Evolutionary conservation across 1,140 invertebrate species (phyloP), one percentile per base, ranked within the genome.

Genomic region (Achatina immaculata): DNA sequence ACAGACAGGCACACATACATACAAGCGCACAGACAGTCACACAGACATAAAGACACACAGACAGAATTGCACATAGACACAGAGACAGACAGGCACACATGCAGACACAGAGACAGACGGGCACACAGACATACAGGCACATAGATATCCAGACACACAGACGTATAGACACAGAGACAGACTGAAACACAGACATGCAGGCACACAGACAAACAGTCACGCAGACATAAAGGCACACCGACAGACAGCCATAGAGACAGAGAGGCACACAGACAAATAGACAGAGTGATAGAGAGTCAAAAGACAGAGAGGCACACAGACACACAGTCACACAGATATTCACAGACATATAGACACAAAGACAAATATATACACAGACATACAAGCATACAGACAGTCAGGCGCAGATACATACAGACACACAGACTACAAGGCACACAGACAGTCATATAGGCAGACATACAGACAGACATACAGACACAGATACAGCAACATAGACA

Each of bases 241-340:
- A 71, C 21, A 71, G 42, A 71, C 28, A 34, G 28, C 1, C 28
- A 43, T 9, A 31, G 40, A 45, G 66, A 69, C n/a, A 51, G 6
- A 43, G 31, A 43, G 78, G 71, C 7, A 73, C 38, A 73, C 7
- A 73, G 71, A 42, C 7, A 73, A 16, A 45, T 3, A 73, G 42
- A 73, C 2, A 73, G 42, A 73, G 71, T 43, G 40, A 73, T 38
- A 43, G 71, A 73, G 11, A 16, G 71, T 16, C 7, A 73, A 16
- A 31, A 31, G 65, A 68, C 21, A 34, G 9, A 28, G 31, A 21
- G 31, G 11, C 9, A 11, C 11, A 68, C 9, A 31, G 31, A 68
- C 14, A 68, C 9, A 68, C 11, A 31, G 31, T 11, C 11, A 68
- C 14, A 68, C 14, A 16, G 14, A 28, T 14, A 68, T 21, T 16